Conservation (phyloP, 2,888 invertebrate genomes). For the Dryobotodes eremita region DNA sequence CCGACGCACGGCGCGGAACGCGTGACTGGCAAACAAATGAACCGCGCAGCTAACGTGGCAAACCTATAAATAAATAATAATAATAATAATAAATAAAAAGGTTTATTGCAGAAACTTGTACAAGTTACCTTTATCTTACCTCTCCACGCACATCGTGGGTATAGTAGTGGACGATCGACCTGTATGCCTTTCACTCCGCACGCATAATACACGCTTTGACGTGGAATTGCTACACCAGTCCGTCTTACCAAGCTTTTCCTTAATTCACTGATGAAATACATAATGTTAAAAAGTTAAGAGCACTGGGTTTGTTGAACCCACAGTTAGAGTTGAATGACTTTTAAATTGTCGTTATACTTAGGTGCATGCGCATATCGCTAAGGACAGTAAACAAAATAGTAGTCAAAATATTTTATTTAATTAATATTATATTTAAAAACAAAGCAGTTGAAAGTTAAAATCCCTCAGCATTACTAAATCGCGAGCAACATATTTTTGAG, state of each 20-base stretch:
- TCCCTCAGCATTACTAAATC: neutral
- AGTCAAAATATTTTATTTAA: too few species aligned
- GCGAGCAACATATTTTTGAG: neutral
- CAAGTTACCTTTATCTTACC: too few species aligned
- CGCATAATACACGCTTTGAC: neutral
- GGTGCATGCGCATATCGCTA: neutral
- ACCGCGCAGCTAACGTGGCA: neutral
- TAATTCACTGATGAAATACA: too few species aligned
- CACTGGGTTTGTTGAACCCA: neutral
- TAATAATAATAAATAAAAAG: too few species aligned
- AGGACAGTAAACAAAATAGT: neutral
- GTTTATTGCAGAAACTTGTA: too few species aligned
- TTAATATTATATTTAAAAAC: constrained; percentile 1
- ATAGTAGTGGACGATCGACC: neutral
- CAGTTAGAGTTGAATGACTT: neutral
- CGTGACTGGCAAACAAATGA: neutral
- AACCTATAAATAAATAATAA: too few species aligned
- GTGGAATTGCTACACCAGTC: neutral
- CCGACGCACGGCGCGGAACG: neutral
- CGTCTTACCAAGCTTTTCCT: too few species aligned
- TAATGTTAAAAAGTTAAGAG: too few species aligned
- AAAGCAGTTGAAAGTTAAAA: neutral
- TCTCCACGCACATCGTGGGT: neutral
- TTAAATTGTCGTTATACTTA: neutral
- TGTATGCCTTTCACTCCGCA: neutral